Evolutionary conservation across 2,888 invertebrate species (phyloP).

Genomic region (Ophion ellenae): DNA sequence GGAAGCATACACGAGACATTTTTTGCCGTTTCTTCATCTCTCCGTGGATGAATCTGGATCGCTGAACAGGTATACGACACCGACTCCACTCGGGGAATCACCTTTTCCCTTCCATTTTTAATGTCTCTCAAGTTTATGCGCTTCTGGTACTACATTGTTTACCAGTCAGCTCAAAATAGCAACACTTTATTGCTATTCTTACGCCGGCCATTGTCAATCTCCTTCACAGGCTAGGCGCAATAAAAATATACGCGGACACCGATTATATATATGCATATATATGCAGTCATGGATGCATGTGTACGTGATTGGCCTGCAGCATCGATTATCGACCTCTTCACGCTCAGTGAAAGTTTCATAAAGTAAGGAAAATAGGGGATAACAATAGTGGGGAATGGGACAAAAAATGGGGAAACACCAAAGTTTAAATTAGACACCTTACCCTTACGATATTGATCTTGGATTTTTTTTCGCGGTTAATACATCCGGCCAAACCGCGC

Average conservation of each 20-base stretch:
- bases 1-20: constrained; percentile 66
- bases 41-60: constrained; percentile 38
- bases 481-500: not conserved
- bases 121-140: not conserved
- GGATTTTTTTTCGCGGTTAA: not conserved
- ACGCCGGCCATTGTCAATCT: not conserved
- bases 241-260: not conserved
- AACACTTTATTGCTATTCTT: not conserved
- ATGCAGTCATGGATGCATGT: not conserved
- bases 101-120: constrained; percentile 34
- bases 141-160: constrained; percentile 20
- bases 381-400: not conserved
- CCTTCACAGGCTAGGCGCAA: not conserved
- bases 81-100: constrained; percentile 60
- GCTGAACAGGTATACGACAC: constrained; percentile 71
- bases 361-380: not conserved
- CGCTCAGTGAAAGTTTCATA: not conserved
- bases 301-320: not conserved
- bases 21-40: constrained; percentile 35
- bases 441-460: constrained; percentile 43
- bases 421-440: constrained; percentile 45
- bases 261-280: no score
- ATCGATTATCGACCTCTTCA: not conserved
- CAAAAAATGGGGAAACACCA: constrained; percentile 59
- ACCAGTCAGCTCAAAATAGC: not conserved